Percentiles rank a stretch among this genome's conserved stretches.
Evolutionary conservation across 1,140 invertebrate species (phyloP).

Genomic region (Cydia splendana): DNA sequence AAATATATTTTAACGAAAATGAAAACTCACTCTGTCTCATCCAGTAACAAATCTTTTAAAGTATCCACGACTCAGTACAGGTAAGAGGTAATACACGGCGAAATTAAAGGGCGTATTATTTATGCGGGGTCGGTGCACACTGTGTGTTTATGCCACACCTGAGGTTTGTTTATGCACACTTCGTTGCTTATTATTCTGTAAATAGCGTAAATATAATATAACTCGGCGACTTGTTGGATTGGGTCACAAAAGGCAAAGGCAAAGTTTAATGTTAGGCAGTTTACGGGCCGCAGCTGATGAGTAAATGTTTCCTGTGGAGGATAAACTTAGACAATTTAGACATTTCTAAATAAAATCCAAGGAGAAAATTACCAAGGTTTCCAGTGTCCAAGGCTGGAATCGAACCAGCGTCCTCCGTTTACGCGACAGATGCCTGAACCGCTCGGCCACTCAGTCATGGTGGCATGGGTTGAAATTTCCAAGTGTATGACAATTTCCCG

Average conservation of each 20-base stretch:
- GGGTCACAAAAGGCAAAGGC: background rate
- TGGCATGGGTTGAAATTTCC: too few relatives aligned
- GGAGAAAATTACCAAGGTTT: too few relatives aligned
- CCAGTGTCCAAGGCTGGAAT: too few relatives aligned
- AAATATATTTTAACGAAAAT: too few relatives aligned
- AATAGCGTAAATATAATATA: conserved; percentile 17
- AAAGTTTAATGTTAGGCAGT: background rate
- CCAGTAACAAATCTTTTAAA: background rate
- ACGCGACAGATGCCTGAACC: too few relatives aligned
- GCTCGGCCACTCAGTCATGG: too few relatives aligned
- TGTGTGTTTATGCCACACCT: conserved; percentile 32
- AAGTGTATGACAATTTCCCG: too few relatives aligned
- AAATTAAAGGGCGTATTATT: conserved; percentile 61
- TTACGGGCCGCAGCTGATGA: too few relatives aligned
- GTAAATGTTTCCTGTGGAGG: too few relatives aligned
- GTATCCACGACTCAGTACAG: conserved; percentile 6
- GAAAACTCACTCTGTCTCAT: background rate
- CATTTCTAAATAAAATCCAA: too few relatives aligned
- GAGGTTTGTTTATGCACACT: conserved; percentile 33
- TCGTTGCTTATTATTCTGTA: conserved; percentile 3
- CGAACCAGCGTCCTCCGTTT: too few relatives aligned
- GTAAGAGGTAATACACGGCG: conserved; percentile 37
- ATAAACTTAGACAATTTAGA: too few relatives aligned
- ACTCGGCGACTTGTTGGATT: background rate
- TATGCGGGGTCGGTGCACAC: conserved; percentile 50